Evolutionary conservation across 2,888 invertebrate genomes (phyloP).

Genomic region (Sphaerophoria taeniata): DNA sequence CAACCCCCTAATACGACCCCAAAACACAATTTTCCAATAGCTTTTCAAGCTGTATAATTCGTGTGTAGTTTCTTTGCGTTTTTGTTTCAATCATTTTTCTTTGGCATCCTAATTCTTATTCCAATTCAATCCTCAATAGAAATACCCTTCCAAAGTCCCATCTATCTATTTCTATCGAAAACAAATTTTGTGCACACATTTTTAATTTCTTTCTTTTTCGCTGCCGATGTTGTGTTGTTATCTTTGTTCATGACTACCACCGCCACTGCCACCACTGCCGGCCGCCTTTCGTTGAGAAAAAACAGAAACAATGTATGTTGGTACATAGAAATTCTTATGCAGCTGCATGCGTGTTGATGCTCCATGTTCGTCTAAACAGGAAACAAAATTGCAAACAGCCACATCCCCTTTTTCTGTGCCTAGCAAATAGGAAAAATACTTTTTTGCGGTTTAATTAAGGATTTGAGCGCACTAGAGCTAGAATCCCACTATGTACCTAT

Average conservation of each 20-base stretch:
- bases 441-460: slow-evolving; percentile 74
- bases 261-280: no score
- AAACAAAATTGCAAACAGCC: slow-evolving; percentile 72
- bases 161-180: slow-evolving; percentile 60
- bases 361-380: slow-evolving; percentile 71
- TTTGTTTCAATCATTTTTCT: slow-evolving; percentile 18
- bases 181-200: slow-evolving; percentile 65
- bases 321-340: slow-evolving; percentile 64
- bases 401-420: slow-evolving; percentile 70
- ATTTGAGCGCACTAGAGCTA: slow-evolving; percentile 65
- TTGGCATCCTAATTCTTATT: slow-evolving; percentile 29
- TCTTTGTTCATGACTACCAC: slow-evolving; percentile 20
- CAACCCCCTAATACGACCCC: neutral
- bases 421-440: slow-evolving; percentile 69
- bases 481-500: slow-evolving; percentile 29
- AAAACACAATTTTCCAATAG: slow-evolving; percentile 6
- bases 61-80: slow-evolving; percentile 16
- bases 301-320: slow-evolving; percentile 48
- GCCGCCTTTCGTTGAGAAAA: neutral
- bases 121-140: slow-evolving; percentile 62
- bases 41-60: neutral
- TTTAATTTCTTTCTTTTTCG: slow-evolving; percentile 51
- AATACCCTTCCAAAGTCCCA: slow-evolving; percentile 18
- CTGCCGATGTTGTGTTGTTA: slow-evolving; percentile 16
- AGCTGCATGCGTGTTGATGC: slow-evolving; percentile 71